A percentile compares a stretch with the other conserved stretches of the same genome.
Conservation (phyloP, 2,113 vertebrate genomes). For the Jaculus jaculus region DNA sequence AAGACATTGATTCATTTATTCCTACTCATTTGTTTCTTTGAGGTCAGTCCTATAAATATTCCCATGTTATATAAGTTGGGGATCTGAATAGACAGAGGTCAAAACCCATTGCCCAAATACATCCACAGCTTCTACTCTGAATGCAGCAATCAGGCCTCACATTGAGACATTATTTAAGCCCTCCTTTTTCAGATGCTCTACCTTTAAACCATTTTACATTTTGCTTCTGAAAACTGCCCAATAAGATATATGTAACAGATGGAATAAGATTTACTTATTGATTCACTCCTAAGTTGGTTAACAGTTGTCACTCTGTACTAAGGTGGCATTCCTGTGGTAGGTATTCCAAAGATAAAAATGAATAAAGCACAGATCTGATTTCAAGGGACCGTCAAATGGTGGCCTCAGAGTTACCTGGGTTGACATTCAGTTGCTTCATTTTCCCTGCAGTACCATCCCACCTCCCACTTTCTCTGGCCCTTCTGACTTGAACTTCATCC, state of each 20-base stretch:
- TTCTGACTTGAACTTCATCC: background rate
- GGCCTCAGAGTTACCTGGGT: background rate
- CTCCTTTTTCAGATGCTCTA: background rate
- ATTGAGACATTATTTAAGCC: background rate
- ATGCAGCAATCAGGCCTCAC: background rate
- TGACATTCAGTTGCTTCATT: background rate
- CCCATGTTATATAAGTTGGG: background rate
- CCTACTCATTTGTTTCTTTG: background rate
- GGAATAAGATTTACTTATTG: background rate
- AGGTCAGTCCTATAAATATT: background rate
- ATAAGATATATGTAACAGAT: background rate
- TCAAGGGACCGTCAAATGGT: background rate
- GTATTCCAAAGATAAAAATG: background rate
- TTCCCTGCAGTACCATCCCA: background rate
- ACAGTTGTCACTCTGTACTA: background rate
- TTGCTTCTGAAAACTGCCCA: background rate
- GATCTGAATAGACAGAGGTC: background rate
- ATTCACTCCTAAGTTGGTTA: background rate
- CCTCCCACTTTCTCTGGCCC: background rate
- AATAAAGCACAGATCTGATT: background rate
- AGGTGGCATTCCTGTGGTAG: background rate
- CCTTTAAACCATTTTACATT: background rate
- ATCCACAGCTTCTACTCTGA: background rate
- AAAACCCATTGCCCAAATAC: background rate
- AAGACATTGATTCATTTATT: slow-evolving; percentile 19